Evolutionary conservation across 2,888 invertebrate species (phyloP), one percentile per base, ranked within the genome.

Genomic region (Mechanitis messenoides): DNA sequence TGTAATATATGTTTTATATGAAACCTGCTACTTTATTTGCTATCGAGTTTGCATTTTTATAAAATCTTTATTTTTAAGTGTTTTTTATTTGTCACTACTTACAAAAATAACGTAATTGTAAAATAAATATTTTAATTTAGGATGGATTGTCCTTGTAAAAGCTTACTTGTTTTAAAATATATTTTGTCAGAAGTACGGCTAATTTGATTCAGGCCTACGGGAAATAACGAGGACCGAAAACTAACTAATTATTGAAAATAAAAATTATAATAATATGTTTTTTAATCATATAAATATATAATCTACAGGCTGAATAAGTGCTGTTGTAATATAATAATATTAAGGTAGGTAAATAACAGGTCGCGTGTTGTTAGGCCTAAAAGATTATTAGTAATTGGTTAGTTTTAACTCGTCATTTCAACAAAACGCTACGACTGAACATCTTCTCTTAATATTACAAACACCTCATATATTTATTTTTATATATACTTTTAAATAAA

Each of bases 301-400:
- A 50, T 31, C 3, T 31, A 5, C 9, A 7, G 2, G n/a, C 5
- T 4, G 7, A 31, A 50, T 3, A 9, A 56, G 45, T 56, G 59
- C 59, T 9, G 45, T 12, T 5, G 33, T 42, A 28, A 9, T 60
- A 38, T 9, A 58, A 58, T 7, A n/a, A 56, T 42, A 46, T 60
- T 64, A 58, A 66, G 64, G 66, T 66, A 64, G 66, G 66, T 66
- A 42, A 64, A 66, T 62, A 56, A 56, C 47, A 38, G 45, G 31
- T 46, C 60, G 46, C 31, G 28, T 9, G n/a, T 20, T n/a, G 54
- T 64, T 66, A 66, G 66, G 66, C 66, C 66, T 66, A 66, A 64
- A 66, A 42, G 28, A 9, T 42, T 53, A 47, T 53, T 4, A 31
- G 56, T 55, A n/a, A 20, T 6, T 20, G 20, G 20, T 20, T 20